Conservation (phyloP, 2,113 vertebrate species). For the Circaetus cinerascens region DNA sequence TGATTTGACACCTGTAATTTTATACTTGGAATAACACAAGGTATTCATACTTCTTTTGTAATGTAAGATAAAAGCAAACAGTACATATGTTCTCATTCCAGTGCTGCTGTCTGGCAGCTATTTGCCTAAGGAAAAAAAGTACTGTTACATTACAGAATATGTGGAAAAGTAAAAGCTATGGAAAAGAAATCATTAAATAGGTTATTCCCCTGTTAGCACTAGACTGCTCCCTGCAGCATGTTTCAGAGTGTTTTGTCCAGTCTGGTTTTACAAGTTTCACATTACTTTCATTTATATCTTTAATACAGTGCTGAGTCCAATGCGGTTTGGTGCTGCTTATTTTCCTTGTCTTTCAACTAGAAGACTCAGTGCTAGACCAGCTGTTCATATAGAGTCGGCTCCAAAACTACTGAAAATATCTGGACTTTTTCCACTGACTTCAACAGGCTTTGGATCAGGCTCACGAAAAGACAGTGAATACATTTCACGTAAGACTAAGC, state of each 20-base stretch:
- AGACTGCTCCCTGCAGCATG: constrained; percentile 3
- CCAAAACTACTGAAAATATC: background rate
- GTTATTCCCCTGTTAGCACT: constrained; percentile 11
- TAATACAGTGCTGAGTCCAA: background rate
- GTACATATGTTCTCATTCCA: constrained; percentile 38
- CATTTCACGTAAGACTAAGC: constrained; percentile 36
- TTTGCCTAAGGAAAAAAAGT: background rate
- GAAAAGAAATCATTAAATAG: constrained; percentile 42
- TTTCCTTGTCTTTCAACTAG: constrained; percentile 32
- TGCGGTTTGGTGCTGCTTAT: constrained; percentile 6
- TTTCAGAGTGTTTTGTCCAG: constrained; percentile 12
- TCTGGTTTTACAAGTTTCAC: constrained; percentile 47
- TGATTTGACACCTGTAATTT: constrained; percentile 50
- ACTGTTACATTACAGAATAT: constrained; percentile 40
- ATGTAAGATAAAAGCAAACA: constrained; percentile 49
- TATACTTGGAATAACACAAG: constrained; percentile 51
- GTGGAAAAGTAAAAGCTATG: constrained; percentile 48
- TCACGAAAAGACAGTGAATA: background rate
- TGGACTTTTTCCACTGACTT: background rate
- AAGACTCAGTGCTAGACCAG: constrained; percentile 4
- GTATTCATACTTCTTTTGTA: constrained; percentile 46
- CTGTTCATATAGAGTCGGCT: background rate
- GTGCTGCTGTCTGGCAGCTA: constrained; percentile 31
- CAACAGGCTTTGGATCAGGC: constrained; percentile 14
- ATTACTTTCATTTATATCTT: constrained; percentile 48